Evolutionary conservation across 2,113 vertebrate species (phyloP).

Genomic region (Rhineura floridana): DNA sequence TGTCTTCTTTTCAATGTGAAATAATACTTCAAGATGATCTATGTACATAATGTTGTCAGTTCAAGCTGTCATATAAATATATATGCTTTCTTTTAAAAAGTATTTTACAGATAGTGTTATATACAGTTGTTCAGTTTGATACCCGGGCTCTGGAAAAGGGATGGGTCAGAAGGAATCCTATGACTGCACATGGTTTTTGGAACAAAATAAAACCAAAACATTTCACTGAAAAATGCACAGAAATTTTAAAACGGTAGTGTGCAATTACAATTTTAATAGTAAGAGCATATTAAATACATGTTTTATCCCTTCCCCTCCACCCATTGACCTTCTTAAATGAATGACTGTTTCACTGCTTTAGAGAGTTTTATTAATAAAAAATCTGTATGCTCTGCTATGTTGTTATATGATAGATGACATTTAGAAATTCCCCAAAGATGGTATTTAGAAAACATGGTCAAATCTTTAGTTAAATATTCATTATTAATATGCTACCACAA

Average conservation of each 20-base stretch:
- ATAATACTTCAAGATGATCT: constrained; percentile 96
- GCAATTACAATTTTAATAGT: constrained; percentile 38
- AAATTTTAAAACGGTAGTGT: constrained; percentile 57
- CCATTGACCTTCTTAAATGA: constrained; percentile 51
- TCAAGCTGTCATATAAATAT: constrained; percentile 89
- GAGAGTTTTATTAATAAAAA: constrained; percentile 57
- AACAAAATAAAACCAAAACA: constrained; percentile 54
- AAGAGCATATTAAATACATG: constrained; percentile 9
- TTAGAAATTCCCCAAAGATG: constrained; percentile 22
- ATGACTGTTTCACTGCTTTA: constrained; percentile 28
- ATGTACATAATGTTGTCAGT: constrained; percentile 92
- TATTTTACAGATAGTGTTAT: constrained; percentile 82
- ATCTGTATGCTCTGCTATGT: constrained; percentile 13
- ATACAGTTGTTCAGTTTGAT: constrained; percentile 87
- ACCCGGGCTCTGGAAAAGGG: constrained; percentile 69
- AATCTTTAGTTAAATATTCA: constrained; percentile 60
- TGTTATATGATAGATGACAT: constrained; percentile 36
- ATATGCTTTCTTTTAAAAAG: constrained; percentile 83
- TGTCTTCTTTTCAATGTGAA: constrained; percentile 98
- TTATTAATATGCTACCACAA: constrained; percentile 52
- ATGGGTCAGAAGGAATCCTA: constrained; percentile 33
- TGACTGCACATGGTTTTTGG: constrained; percentile 30
- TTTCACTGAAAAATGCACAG: constrained; percentile 50
- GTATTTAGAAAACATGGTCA: constrained; percentile 55
- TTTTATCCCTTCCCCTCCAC: constrained; percentile 18